A percentile compares a stretch with the other conserved stretches of the same genome.
Conservation (phyloP, 2,113 vertebrate genomes). For the Myotis lucifugus region DNA sequence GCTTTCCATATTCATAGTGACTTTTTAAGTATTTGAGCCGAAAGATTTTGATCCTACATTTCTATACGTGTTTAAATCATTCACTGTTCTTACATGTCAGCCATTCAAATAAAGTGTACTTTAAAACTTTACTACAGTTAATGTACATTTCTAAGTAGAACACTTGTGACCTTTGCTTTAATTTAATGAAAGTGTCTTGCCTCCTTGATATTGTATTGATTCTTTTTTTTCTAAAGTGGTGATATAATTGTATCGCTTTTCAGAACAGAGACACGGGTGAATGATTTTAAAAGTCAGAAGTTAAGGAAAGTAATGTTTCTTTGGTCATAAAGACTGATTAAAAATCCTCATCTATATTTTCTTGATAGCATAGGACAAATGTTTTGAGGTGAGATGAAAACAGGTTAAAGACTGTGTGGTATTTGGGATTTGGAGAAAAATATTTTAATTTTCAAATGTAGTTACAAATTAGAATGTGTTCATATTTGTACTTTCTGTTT, state of each 20-base stretch:
- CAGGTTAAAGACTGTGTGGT: constrained; percentile 56
- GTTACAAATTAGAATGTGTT: constrained; percentile 62
- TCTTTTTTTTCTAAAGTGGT: constrained; percentile 48
- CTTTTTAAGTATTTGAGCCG: constrained; percentile 56
- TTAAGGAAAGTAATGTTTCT: constrained; percentile 48
- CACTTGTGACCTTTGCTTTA: constrained; percentile 64
- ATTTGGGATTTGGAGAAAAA: constrained; percentile 61
- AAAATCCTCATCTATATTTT: constrained; percentile 66
- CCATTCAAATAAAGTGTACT: constrained; percentile 58
- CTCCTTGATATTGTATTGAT: constrained; percentile 59
- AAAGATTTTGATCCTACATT: constrained; percentile 68
- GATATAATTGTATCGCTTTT: constrained; percentile 62
- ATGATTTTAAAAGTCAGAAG: constrained; percentile 60
- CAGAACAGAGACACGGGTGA: constrained; percentile 67
- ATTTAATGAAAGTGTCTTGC: constrained; percentile 74
- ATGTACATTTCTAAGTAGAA: constrained; percentile 56
- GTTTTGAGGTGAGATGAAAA: constrained; percentile 63
- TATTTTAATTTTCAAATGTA: constrained; percentile 72
- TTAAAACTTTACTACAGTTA: constrained; percentile 41
- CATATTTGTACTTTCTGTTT: constrained; percentile 73
- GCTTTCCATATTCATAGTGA: constrained; percentile 50
- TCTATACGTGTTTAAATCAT: constrained; percentile 70
- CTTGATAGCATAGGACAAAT: constrained; percentile 49
- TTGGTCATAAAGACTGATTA: constrained; percentile 36
- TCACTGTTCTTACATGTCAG: constrained; percentile 56